Conservation (phyloP, 2,797 vertebrate genomes). For the Halcyon badia region DNA sequence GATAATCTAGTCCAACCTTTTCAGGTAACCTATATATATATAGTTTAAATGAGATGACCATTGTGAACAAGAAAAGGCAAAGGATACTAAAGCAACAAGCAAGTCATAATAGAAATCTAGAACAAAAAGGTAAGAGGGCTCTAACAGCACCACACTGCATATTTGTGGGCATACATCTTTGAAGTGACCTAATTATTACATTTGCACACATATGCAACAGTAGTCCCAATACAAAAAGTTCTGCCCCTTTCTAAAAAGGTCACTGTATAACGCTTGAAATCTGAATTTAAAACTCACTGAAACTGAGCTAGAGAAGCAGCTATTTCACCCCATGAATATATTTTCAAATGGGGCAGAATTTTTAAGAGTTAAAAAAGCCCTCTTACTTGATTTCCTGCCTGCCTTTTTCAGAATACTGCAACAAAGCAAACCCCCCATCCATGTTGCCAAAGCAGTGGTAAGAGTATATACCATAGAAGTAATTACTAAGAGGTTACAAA, state of each 20-base stretch:
- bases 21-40: no score
- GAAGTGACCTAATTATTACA: background rate
- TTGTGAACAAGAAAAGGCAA: background rate
- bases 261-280: background rate
- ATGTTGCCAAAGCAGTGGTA: background rate
- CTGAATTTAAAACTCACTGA: background rate
- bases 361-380: background rate
- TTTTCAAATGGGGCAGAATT: background rate
- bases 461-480: accelerated
- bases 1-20: no score
- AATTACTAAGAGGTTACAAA: background rate
- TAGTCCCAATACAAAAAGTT: background rate
- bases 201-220: background rate
- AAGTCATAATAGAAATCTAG: background rate
- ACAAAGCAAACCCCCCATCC: background rate
- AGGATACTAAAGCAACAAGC: background rate
- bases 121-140: background rate
- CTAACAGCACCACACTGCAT: background rate
- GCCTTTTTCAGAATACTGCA: background rate
- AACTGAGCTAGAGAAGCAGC: background rate
- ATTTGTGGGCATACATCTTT: background rate
- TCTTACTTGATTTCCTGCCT: background rate
- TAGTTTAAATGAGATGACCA: background rate
- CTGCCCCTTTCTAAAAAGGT: background rate
- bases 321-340: background rate